Base-by-base conservation (phyloP, 2,888 invertebrate species). In the Phrixothrix hirtus region DNA sequence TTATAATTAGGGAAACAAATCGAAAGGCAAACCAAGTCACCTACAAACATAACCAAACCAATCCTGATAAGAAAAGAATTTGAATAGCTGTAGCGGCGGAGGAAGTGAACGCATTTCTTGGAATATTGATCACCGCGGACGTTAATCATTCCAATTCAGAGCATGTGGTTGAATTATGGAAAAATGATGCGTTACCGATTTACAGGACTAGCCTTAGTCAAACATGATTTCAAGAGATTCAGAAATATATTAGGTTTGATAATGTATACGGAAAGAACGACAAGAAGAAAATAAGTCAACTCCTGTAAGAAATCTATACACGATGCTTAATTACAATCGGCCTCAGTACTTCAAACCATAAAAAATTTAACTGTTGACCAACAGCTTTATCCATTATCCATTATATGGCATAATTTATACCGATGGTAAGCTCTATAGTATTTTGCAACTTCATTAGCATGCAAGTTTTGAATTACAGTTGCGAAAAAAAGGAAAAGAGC, bases 241-340 rank as follows among this genome's bases (percentile, higher is more conserved):
- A 13, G n/a, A 27, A 31, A 46, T 52, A 34, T 14, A 39, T 52
- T 7, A 12, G 47, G 9, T 53, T 53, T 32, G 43, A 53, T 16
- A 37, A 53, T 15, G 1, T 6, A 47, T 27, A 14, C 42, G 43
- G 12, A 31, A 10, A 7, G 25, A 39, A 15, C 35, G 46, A 15
- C 12, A 7, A 25, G 12, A 12, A 35, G 25, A 7, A n/a, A 43
- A 52, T 14, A 52, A 47, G 21, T 31, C 34, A 30, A 41, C 48
- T n/a, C 38, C 32, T 10, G 31, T 47, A 6, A n/a, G 39, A 9
- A 27, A 52, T 10, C 32, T 52, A 11, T 46, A 34, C 39, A 27
- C 13, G 13, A 39, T 52, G 21, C 29, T 42, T 9, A 47, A 36
- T 42, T 3, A 14, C 3, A 32, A 42, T 26, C 27, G 25, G 12